Base-by-base conservation (phyloP, 1,140 invertebrate species). In the Lepidotrigona ventralis region DNA sequence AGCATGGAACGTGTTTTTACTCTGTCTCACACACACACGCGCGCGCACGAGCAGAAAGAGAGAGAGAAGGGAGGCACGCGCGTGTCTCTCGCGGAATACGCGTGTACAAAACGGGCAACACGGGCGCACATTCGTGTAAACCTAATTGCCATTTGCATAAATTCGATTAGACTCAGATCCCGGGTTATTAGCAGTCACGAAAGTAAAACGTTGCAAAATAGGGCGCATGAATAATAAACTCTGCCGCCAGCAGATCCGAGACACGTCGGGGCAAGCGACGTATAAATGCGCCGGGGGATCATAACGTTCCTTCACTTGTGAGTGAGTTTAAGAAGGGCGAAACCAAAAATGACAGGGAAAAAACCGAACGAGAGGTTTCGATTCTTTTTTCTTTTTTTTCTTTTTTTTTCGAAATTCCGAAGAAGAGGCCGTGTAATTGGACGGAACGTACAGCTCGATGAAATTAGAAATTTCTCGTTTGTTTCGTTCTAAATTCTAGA, bases 111-210 rank as follows among this genome's bases (percentile, higher is more conserved):
- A 12, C 26, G 60, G 23, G 56, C n/a, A 29, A 46, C 33, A 33
- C 15, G n/a, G 15, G 9, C 73, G 74, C 80, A 66, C 79, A 87
- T 83, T 73, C 83, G 86, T 90, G 84, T 89, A 90, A 86, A 89
- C 74, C 85, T 90, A 90, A 91, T 90, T 90, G 87, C 84, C 85
- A 90, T 91, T 91, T 90, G 90, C 90, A 91, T 91, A 91, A 91
- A 91, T 91, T 90, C 90, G 86, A 91, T 91, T 90, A 89, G 83
- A 89, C 86, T 83, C 89, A 77, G 87, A 90, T 90, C 87, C 86
- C 82, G 53, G 86, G 79, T 90, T 90, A 91, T 91, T 91, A 90
- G 86, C 88, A 84, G 86, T 89, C 90, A 89, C 90, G 90, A 90
- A 91, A 91, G 89, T 90, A 91, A 90, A 91, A 90, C 87, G 86